Conservation (phyloP, 1,140 invertebrate genomes). For the Sarcophaga peregrina region DNA sequence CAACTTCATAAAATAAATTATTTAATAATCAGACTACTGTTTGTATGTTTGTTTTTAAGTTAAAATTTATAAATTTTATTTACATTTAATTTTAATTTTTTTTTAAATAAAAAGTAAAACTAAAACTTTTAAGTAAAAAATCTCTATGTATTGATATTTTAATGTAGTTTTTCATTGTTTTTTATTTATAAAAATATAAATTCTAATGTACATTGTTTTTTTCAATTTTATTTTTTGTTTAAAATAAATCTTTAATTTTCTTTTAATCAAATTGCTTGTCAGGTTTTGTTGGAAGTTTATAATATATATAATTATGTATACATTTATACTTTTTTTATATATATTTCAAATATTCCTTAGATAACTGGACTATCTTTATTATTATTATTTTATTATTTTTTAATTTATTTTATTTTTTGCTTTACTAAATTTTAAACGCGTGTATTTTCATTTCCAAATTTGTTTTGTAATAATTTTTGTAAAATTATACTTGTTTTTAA, state of each 20-base stretch:
- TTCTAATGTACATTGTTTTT: slow-evolving; percentile 23
- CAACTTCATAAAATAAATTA: background rate
- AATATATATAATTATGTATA: slow-evolving; percentile 28
- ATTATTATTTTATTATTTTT: slow-evolving; percentile 8
- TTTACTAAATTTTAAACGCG: too few species aligned
- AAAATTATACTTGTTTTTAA: background rate
- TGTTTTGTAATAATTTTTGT: slow-evolving; percentile 7
- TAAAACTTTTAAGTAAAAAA: slow-evolving; percentile 20
- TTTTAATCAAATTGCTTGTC: slow-evolving; percentile 35
- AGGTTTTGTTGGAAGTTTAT: slow-evolving; percentile 39
- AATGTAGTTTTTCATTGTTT: background rate
- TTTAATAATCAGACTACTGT: slow-evolving; percentile 36
- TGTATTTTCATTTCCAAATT: slow-evolving; percentile 8
- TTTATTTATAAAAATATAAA: slow-evolving; percentile 43
- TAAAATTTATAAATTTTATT: too few species aligned
- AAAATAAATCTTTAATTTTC: background rate
- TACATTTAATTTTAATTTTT: slow-evolving; percentile 20
- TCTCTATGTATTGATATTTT: background rate
- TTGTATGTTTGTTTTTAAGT: slow-evolving; percentile 4
- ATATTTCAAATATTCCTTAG: slow-evolving; percentile 12
- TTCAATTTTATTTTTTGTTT: slow-evolving; percentile 1
- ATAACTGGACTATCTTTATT: slow-evolving; percentile 32
- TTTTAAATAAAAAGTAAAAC: background rate
- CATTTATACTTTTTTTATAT: background rate
- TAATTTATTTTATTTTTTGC: slow-evolving; percentile 1